Evolutionary conservation across 2,113 vertebrate species (phyloP), one percentile per base, ranked within the genome.

Genomic region (Mustelus asterias): DNA sequence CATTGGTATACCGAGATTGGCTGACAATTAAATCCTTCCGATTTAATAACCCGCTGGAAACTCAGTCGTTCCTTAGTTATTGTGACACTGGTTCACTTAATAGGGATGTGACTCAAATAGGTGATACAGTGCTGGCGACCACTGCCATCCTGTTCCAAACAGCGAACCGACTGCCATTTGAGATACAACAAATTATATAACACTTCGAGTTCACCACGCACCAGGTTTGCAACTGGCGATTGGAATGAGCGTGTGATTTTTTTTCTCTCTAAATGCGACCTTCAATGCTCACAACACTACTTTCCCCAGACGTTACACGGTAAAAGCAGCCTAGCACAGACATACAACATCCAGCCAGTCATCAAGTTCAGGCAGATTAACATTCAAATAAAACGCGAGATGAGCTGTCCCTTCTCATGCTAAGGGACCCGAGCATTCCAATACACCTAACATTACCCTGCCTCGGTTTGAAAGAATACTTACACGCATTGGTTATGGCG

Each of bases 401-500:
- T 48, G 24, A 48, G 22, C 69, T 54, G 69, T 48, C 67, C 67
- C 69, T 95, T 69, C 41, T 95, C 65, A 95, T 54, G 69, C 67
- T 76, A 7, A 72, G 37, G 67, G 94, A 48, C 26, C 1, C 41
- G 54, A 54, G 69, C 94, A 95, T 95, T 72, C 94, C 67, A 33
- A 72, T 20, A 95, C 69, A 95, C 14, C 69, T 33, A 29, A 44
- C 3, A 85, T 2, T 3, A 24, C 1, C 95, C 65, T 41, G 60
- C 95, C 58, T 16, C 9, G 3, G 76, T 58, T n/a, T 24, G 76
- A 29, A 20, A 70, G 96, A 96, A 92, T 97, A 99, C 99, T 99
- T 97, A 99, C 99, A 99, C 97, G 99, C 99, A 96, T 99, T 99
- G 97, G 99, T 99, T 96, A 99, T 99, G 26, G 99, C 99, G 97